Base-by-base conservation (phyloP, 1,140 invertebrate genomes). In the Chironomus striatipennis region DNA sequence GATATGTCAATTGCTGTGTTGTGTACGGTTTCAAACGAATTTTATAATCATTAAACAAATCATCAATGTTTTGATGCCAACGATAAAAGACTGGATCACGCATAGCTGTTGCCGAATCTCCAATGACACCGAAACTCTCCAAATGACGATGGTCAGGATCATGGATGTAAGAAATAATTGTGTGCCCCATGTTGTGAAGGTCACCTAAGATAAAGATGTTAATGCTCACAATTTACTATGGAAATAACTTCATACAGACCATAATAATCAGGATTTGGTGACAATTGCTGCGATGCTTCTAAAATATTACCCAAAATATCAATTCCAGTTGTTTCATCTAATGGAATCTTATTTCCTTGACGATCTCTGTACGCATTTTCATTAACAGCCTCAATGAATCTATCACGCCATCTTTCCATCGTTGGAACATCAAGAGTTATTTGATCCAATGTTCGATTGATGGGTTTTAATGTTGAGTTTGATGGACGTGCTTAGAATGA, bases 21-120 rank as follows among this genome's bases (percentile, higher is more conserved):
- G 82, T 86, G 76, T 92, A 92, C 73, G 86, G 81, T 1, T 87
- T 83, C 21, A 94, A 81, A 5, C 88, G 89, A 24, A 85, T 85
- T 82, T 95, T 95, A 80, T 91, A 89, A 77, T 91, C 85, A 75
- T 88, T 84, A 84, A 95, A 94, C 3, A 95, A 83, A 73, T 93
- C 87, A 77, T 94, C 90, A 34, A 93, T 84, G 77, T 87, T 89
- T 6, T 88, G 86, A 77, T 93, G 92, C 89, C 88, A 92, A 78
- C 90, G 86, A 80, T 92, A 94, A 82, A 94, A 93, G 12, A 91
- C 80, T 0, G 92, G 91, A 80, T 94, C 92, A 12, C 91, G 85
- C 90, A 91, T 89, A 2, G 88, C 87, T 20, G 89, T 90, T 0
- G 87, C 85, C 0, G 86, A 81, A 77, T 90, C 88, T 12, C 86